Percentiles rank a stretch among this genome's conserved stretches.
phyloP scores from a whole-genome alignment of 1,140 invertebrate genomes.

The Hesperophylax magnus region DNA sequence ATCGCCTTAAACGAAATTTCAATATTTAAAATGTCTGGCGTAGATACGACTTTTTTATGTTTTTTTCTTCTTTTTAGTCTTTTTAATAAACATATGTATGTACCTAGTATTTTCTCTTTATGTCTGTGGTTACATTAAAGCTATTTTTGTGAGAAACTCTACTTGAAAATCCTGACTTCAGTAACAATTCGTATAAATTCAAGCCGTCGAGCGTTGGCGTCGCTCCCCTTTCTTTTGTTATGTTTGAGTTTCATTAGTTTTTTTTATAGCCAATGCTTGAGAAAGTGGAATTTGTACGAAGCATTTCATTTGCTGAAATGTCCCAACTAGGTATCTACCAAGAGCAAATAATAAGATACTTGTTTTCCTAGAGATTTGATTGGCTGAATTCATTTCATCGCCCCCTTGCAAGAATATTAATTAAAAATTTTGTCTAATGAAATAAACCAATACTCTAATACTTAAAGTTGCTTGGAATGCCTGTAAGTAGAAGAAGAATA shows the following conservation, averaged over 20 bases:
- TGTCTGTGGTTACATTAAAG: background rate
- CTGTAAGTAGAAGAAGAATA: background rate
- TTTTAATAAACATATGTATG: no score
- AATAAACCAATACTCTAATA: background rate
- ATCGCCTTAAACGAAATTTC: no score
- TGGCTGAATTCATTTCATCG: background rate
- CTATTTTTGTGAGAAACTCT: background rate
- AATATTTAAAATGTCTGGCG: no score
- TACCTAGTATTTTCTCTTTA: no score
- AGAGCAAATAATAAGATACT: constrained; percentile 24
- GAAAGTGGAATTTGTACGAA: constrained; percentile 43
- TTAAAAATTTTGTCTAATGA: background rate
- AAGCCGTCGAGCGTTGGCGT: constrained; percentile 19
- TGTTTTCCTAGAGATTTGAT: constrained; percentile 6
- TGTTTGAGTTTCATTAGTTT: constrained; percentile 56
- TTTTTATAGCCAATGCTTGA: constrained; percentile 53
- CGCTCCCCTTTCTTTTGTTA: constrained; percentile 50
- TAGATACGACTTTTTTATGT: no score
- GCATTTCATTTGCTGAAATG: constrained; percentile 37
- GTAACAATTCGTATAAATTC: constrained; percentile 40
- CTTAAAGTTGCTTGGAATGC: background rate
- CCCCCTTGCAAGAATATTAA: background rate
- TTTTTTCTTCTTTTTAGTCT: no score
- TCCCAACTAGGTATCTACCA: constrained; percentile 2
- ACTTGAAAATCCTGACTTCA: constrained; percentile 2